Conservation (phyloP, 2,113 vertebrate species). For the Cacatua alba region DNA sequence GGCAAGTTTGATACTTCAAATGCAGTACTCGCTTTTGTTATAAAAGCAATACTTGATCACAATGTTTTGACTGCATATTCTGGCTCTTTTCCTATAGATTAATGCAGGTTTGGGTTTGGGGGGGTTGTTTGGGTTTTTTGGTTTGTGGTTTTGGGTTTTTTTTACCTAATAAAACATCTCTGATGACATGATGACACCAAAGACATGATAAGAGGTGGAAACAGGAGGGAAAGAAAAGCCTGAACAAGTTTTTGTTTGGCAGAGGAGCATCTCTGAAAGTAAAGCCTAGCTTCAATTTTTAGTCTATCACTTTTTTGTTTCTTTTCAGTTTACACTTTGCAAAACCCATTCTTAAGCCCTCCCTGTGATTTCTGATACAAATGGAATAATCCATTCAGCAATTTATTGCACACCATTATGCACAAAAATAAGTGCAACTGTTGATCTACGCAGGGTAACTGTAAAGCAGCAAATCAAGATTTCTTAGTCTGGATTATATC, state of each 20-base stretch:
- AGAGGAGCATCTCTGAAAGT: background rate
- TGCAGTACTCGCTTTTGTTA: slow-evolving; percentile 38
- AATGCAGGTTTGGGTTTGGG: background rate
- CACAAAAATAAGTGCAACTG: background rate
- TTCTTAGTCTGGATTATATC: background rate
- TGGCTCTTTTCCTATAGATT: background rate
- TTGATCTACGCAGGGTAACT: background rate
- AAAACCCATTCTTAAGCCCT: background rate
- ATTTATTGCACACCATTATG: background rate
- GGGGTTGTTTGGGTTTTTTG: background rate
- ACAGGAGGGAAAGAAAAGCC: background rate
- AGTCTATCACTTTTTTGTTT: background rate
- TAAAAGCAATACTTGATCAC: background rate
- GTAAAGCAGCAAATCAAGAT: background rate
- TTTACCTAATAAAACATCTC: background rate
- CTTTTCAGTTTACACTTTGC: background rate
- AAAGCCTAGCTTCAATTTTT: background rate
- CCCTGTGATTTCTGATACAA: background rate
- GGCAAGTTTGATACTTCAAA: slow-evolving; percentile 74
- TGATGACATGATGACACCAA: background rate
- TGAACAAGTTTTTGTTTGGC: background rate
- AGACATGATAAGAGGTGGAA: background rate
- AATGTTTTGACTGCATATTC: background rate
- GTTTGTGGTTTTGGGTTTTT: background rate
- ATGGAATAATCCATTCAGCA: background rate